Conservation (phyloP, 2,797 vertebrate species). For the Myotis findleyi region DNA sequence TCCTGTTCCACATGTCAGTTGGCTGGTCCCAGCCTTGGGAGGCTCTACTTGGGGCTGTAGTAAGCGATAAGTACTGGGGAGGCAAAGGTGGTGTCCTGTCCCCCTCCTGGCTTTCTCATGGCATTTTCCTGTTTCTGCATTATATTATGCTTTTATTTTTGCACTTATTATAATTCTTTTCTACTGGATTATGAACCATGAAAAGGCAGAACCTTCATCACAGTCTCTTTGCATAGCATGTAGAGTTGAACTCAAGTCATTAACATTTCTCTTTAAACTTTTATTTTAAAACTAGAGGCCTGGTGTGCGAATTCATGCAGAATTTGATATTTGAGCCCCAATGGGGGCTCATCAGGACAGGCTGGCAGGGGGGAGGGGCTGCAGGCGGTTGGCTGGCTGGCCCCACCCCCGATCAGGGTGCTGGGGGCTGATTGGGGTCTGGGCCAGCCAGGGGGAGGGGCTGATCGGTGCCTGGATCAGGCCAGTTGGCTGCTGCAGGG, state of each 20-base stretch:
- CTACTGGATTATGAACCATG: neutral
- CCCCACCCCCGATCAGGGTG: too few relatives aligned
- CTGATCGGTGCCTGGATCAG: too few relatives aligned
- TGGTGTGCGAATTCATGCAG: too few relatives aligned
- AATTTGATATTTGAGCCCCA: too few relatives aligned
- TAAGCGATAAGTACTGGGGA: neutral
- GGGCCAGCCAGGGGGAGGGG: too few relatives aligned
- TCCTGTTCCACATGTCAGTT: constrained; percentile 2
- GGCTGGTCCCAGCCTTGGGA: neutral
- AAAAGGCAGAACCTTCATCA: constrained; percentile 36
- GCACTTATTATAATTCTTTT: constrained; percentile 8
- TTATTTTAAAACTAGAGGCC: constrained; percentile 14
- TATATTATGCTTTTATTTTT: constrained; percentile 18
- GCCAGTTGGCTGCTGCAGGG: too few relatives aligned
- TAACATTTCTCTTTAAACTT: constrained; percentile 31
- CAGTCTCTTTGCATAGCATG: constrained; percentile 10
- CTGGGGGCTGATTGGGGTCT: too few relatives aligned
- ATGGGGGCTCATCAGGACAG: too few relatives aligned
- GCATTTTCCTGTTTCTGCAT: constrained; percentile 13
- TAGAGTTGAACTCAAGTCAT: constrained; percentile 32
- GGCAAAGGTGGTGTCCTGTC: constrained; percentile 32
- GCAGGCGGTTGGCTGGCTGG: too few relatives aligned
- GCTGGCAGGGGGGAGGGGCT: too few relatives aligned
- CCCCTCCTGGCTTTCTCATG: neutral
- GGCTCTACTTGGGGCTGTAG: neutral